Evolutionary conservation across 1,140 invertebrate genomes (phyloP).

Genomic region (Musca domestica): DNA sequence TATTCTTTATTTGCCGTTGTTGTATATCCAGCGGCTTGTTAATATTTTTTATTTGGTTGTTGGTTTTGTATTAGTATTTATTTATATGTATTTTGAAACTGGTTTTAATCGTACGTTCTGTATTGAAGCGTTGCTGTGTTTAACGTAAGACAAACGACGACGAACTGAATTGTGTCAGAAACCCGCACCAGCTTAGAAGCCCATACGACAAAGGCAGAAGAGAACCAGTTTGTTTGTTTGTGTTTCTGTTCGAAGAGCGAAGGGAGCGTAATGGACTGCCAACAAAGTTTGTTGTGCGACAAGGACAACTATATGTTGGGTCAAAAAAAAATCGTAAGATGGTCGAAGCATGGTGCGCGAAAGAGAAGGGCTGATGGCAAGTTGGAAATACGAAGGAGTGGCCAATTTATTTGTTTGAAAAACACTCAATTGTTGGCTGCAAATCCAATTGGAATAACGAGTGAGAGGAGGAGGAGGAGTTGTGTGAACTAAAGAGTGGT

Average conservation of each 20-base stretch:
- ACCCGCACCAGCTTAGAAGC: constrained; percentile 38
- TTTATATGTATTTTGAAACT: not conserved
- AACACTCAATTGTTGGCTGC: too few species aligned
- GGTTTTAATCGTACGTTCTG: constrained; percentile 4
- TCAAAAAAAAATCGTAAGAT: too few species aligned
- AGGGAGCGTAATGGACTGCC: not conserved
- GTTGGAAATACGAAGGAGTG: too few species aligned
- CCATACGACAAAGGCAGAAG: not conserved
- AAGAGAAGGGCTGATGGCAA: too few species aligned
- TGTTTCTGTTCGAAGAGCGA: not conserved
- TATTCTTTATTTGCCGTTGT: not conserved
- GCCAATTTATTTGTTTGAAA: too few species aligned
- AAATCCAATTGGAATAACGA: too few species aligned
- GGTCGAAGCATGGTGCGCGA: too few species aligned
- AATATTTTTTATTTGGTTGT: constrained; percentile 4
- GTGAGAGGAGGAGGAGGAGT: too few species aligned
- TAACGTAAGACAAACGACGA: constrained; percentile 51
- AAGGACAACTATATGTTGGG: too few species aligned
- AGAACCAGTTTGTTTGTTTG: not conserved
- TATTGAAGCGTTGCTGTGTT: constrained; percentile 35
- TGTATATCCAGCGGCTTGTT: constrained; percentile 6
- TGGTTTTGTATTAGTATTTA: not conserved
- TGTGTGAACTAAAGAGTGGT: too few species aligned
- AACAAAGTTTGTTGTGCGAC: too few species aligned
- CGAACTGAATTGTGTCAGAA: constrained; percentile 53